Evolutionary conservation across 1,140 invertebrate species (phyloP).

Genomic region (Limonius californicus): DNA sequence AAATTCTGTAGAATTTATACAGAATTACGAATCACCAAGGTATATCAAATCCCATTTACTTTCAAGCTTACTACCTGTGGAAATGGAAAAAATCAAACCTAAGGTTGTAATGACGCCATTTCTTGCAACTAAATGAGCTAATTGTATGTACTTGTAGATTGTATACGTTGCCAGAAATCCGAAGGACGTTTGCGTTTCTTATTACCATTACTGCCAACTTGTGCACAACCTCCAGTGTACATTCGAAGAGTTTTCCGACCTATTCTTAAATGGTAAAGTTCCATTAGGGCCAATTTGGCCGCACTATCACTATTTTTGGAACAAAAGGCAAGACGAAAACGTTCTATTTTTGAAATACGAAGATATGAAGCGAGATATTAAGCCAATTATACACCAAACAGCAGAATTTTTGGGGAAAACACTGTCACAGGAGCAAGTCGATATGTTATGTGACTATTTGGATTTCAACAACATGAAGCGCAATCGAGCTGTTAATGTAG

Average conservation of each 20-base stretch:
- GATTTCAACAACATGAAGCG: constrained; percentile 78
- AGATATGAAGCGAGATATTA: constrained; percentile 15
- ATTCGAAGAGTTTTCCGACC: neutral
- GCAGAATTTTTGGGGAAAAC: neutral
- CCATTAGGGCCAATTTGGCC: neutral
- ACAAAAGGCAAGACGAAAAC: neutral
- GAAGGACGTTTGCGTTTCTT: neutral
- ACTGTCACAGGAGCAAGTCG: constrained; percentile 41
- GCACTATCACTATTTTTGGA: neutral
- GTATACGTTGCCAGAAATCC: neutral
- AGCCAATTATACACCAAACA: neutral
- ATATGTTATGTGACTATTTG: constrained; percentile 66
- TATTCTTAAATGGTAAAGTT: neutral
- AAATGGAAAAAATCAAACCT: no score
- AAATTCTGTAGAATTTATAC: no score
- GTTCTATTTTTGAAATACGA: constrained; percentile 12
- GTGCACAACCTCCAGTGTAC: neutral
- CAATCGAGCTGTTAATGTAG: constrained; percentile 61
- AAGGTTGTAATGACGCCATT: no score
- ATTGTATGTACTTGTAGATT: neutral
- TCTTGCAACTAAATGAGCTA: no score
- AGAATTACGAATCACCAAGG: no score
- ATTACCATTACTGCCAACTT: neutral
- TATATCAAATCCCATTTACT: no score
- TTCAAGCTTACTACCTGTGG: no score